Percentiles rank a stretch among this genome's conserved stretches.
Conservation (phyloP, 2,888 invertebrate species). For the Meteorus cinctellus region DNA sequence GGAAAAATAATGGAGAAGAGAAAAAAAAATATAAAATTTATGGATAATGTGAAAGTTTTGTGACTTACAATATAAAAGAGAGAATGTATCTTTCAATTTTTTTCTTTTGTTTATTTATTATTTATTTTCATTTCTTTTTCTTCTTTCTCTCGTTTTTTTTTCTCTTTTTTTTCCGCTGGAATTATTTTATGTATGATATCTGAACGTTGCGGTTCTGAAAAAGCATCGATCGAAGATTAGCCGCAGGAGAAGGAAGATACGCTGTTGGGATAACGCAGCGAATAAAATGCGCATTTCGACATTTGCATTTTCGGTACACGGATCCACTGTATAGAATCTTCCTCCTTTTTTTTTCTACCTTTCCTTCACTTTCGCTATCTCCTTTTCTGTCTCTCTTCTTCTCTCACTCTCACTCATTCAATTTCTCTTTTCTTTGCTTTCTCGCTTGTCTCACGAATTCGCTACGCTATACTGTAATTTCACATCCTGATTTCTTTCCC, state of each 20-base stretch:
- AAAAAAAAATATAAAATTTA: conserved; percentile 2
- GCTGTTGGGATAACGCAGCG: conserved; percentile 46
- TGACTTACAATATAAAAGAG: conserved; percentile 12
- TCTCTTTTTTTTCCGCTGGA: not conserved
- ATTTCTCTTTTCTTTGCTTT: not conserved
- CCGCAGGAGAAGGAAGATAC: conserved; percentile 43
- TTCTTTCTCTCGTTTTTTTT: not conserved
- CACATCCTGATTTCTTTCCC: conserved; percentile 27
- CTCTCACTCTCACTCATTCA: not conserved
- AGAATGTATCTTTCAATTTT: conserved; percentile 4
- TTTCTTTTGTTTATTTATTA: conserved; percentile 10
- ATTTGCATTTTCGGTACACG: conserved; percentile 56
- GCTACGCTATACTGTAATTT: conserved; percentile 33
- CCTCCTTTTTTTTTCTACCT: conserved; percentile 9
- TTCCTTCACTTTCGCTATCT: not conserved
- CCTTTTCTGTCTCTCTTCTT: conserved; percentile 11
- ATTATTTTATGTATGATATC: conserved; percentile 39
- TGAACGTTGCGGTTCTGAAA: conserved; percentile 34
- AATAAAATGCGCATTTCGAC: conserved; percentile 55
- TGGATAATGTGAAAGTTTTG: conserved; percentile 13
- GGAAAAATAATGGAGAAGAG: not conserved
- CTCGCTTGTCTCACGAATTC: conserved; percentile 15
- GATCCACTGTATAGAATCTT: conserved; percentile 22
- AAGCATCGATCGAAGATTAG: conserved; percentile 53
- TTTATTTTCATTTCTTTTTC: not conserved